A percentile compares a stretch with the other conserved stretches of the same genome.
Evolutionary conservation across 37 sponge, comb jelly and placozoan species (phyloP).

Genomic region (Hexactinellida sp.): DNA sequence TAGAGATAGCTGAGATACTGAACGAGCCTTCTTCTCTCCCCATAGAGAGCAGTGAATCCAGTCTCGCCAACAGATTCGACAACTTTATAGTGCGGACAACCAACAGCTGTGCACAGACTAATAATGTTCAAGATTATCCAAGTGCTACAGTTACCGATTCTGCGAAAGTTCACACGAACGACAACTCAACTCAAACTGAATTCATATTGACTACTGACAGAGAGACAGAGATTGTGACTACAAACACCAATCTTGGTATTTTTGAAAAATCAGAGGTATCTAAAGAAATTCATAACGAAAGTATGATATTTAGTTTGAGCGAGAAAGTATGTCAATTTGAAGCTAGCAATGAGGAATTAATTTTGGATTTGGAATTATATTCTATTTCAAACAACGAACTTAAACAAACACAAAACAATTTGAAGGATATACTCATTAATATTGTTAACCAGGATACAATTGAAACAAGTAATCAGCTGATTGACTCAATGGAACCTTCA

Average conservation of each 20-base stretch:
- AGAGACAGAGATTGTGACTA: too few species aligned
- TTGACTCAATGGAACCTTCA: background rate
- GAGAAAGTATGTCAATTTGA: background rate
- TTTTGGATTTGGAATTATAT: background rate
- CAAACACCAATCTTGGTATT: background rate
- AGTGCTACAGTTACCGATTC: background rate
- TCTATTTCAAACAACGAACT: background rate
- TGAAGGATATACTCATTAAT: background rate
- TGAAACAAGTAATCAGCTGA: background rate
- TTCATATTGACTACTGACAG: too few species aligned
- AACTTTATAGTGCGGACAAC: background rate
- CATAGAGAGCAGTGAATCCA: background rate
- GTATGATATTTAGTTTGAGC: background rate
- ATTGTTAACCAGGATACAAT: background rate
- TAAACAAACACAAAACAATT: background rate
- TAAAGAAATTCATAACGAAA: background rate
- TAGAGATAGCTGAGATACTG: background rate
- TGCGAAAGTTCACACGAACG: background rate
- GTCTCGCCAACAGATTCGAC: background rate
- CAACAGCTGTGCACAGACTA: background rate
- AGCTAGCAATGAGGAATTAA: background rate
- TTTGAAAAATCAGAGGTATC: background rate
- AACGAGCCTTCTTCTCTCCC: background rate
- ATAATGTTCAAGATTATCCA: background rate
- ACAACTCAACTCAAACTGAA: background rate